A percentile compares a stretch with the other conserved stretches of the same genome.
Evolutionary conservation across 53 echinoderm and acorn worm species (phyloP).

Genomic region (Hippasteria phrygiana): DNA sequence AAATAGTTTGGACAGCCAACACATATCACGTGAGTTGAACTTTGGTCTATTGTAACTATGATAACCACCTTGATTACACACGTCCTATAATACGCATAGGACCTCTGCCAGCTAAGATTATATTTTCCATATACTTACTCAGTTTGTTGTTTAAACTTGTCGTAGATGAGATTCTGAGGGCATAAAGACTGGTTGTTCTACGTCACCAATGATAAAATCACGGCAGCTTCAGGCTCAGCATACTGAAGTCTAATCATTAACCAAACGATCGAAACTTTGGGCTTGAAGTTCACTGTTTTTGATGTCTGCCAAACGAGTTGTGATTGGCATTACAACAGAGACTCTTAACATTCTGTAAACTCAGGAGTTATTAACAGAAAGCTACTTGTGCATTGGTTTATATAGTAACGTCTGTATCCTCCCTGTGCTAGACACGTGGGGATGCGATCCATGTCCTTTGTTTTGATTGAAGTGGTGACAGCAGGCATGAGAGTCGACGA

Average conservation of each 20-base stretch:
- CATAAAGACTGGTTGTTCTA: background rate
- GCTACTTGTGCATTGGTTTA: background rate
- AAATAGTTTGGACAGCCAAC: slow-evolving; percentile 27
- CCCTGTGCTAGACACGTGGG: no score
- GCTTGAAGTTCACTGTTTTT: background rate
- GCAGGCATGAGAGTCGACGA: no score
- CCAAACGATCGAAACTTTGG: background rate
- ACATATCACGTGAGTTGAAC: slow-evolving; percentile 31
- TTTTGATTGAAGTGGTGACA: no score
- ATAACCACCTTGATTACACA: slow-evolving; percentile 31
- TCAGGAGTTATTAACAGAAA: no score
- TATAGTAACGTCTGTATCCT: background rate
- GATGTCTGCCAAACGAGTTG: background rate
- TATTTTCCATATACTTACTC: slow-evolving; percentile 24
- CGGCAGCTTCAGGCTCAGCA: background rate
- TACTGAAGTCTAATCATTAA: background rate
- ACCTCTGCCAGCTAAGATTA: background rate
- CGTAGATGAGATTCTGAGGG: slow-evolving; percentile 3
- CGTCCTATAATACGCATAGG: background rate
- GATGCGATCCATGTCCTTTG: no score
- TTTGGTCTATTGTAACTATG: slow-evolving; percentile 51
- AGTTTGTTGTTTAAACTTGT: slow-evolving; percentile 27
- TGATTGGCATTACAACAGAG: background rate
- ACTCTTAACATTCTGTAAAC: no score
- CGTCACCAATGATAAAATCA: slow-evolving; percentile 10